Evolutionary conservation across 2,113 vertebrate genomes (phyloP).

Genomic region (Thalassoma bifasciatum): DNA sequence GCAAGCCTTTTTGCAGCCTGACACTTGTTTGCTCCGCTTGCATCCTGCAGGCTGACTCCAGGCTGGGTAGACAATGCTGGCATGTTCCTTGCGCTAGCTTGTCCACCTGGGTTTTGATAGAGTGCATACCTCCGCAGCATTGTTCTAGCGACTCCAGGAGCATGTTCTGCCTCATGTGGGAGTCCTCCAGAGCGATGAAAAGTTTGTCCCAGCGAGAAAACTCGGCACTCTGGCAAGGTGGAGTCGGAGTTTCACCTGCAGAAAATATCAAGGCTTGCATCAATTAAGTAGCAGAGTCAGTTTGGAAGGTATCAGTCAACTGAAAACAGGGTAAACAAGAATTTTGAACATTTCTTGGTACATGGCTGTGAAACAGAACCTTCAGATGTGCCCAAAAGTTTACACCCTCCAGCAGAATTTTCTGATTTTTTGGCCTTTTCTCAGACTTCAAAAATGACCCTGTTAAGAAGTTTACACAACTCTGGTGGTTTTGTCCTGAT

Average conservation of each 20-base stretch:
- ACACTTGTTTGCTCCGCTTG: conserved; percentile 49
- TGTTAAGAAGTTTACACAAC: too few species aligned
- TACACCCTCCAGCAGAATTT: too few species aligned
- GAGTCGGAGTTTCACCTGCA: conserved; percentile 31
- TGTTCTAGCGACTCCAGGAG: conserved; percentile 85
- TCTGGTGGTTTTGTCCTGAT: too few species aligned
- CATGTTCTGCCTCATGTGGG: conserved; percentile 91
- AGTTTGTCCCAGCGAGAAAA: conserved; percentile 91
- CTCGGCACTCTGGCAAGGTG: conserved; percentile 80
- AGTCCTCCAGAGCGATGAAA: conserved; percentile 92
- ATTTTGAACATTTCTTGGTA: too few species aligned
- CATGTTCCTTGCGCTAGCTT: conserved; percentile 47
- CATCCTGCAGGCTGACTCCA: conserved; percentile 60
- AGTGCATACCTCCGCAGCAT: conserved; percentile 74
- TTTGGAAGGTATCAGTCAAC: neutral
- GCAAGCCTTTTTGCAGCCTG: conserved; percentile 41
- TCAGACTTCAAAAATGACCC: too few species aligned
- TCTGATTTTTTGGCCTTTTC: too few species aligned
- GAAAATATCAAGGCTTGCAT: conserved; percentile 15
- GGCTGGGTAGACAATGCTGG: conserved; percentile 46
- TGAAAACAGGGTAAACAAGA: too few species aligned
- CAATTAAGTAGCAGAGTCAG: neutral
- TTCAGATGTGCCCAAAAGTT: too few species aligned
- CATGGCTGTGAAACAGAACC: too few species aligned
- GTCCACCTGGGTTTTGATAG: conserved; percentile 60